These are phyloP conservation scores for Nephrocerus scutellatus DNA, from an alignment of 2,888 invertebrate genomes.

Conservation along the genomic window DNA sequence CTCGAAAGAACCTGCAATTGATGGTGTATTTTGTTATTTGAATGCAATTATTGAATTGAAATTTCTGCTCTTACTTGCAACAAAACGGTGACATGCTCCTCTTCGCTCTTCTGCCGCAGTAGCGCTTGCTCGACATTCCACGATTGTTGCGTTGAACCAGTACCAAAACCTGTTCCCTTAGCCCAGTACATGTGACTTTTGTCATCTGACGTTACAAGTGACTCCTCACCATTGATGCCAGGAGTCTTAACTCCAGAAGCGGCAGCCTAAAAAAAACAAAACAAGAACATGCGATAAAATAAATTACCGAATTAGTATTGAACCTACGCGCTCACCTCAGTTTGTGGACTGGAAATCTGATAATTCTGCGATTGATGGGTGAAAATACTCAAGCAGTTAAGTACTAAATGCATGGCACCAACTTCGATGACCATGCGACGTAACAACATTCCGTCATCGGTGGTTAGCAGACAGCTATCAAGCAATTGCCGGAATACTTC, in stretches of 20 bases:
- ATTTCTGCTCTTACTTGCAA: conserved; percentile 51
- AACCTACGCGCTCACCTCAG: conserved; percentile 25
- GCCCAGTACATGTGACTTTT: conserved; percentile 85
- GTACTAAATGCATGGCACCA: conserved; percentile 76
- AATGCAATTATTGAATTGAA: background rate
- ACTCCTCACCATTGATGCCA: conserved; percentile 40
- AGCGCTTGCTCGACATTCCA: conserved; percentile 97
- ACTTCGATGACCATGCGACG: conserved; percentile 73
- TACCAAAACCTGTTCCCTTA: conserved; percentile 94
- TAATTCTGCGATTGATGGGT: conserved; percentile 66
- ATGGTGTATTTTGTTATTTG: background rate
- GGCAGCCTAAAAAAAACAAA: conserved; percentile 12
- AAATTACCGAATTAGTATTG: background rate
- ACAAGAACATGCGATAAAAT: background rate
- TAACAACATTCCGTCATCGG: conserved; percentile 68
- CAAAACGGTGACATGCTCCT: conserved; percentile 86
- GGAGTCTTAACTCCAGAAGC: conserved; percentile 27
- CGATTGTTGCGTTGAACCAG: conserved; percentile 88
- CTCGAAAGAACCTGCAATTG: conserved; percentile 67
- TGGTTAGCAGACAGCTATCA: conserved; percentile 66
- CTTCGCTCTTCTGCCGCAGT: conserved; percentile 79
- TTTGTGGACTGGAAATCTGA: conserved; percentile 41
- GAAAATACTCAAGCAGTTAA: conserved; percentile 83
- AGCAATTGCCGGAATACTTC: conserved; percentile 61
- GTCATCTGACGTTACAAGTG: conserved; percentile 54